A percentile compares a stretch with the other conserved stretches of the same genome.
Conservation (phyloP, 2,113 vertebrate species). For the Mobula birostris region DNA sequence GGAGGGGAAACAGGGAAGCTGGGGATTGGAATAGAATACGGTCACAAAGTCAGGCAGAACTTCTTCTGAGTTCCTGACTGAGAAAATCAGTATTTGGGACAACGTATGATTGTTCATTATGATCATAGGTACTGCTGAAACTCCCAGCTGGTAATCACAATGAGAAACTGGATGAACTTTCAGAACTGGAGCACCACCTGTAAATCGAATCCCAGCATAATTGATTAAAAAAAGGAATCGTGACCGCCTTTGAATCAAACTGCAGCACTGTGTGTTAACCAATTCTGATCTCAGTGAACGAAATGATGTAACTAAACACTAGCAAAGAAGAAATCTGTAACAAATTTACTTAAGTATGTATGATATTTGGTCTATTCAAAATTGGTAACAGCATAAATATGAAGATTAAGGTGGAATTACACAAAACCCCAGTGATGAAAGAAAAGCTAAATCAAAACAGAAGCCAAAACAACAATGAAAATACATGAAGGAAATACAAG, state of each 20-base stretch:
- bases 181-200: neutral
- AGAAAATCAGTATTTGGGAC: neutral
- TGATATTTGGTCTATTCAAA: neutral
- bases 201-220: neutral
- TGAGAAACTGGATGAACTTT: neutral
- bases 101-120: neutral
- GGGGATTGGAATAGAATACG: too few relatives aligned
- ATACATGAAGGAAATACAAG: slow-evolving; percentile 39
- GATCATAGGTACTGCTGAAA: neutral
- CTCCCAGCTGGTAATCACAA: neutral
- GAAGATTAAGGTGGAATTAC: slow-evolving; percentile 41
- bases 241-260: neutral
- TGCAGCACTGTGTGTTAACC: neutral
- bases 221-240: neutral
- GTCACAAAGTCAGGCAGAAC: too few relatives aligned
- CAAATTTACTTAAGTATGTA: neutral
- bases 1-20: neutral
- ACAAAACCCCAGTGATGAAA: slow-evolving; percentile 38
- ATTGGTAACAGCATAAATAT: slow-evolving; percentile 38
- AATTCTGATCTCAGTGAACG: slow-evolving; percentile 40
- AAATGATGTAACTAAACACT: slow-evolving; percentile 47
- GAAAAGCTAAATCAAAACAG: slow-evolving; percentile 33
- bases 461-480: slow-evolving; percentile 35
- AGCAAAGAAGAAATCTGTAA: neutral
- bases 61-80: too few relatives aligned